Percentiles rank a stretch among this genome's conserved stretches.
Evolutionary conservation across 2,888 invertebrate genomes (phyloP).

Genomic region (Erebia ligea): DNA sequence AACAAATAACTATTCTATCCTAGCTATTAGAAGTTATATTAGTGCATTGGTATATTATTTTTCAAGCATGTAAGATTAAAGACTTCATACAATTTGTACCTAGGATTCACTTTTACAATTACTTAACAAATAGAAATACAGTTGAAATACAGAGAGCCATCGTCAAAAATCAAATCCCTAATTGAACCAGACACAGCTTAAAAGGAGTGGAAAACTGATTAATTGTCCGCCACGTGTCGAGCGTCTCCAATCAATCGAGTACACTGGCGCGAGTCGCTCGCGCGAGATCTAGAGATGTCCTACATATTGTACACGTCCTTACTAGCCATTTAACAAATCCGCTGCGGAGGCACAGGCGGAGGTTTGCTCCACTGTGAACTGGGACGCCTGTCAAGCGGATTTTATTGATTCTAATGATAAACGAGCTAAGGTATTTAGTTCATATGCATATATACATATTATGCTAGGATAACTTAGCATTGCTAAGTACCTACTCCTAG

Average conservation of each 20-base stretch:
- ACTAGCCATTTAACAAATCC: background rate
- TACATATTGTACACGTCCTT: conserved; percentile 4
- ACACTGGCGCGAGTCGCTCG: conserved; percentile 2
- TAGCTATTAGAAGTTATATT: too few relatives aligned
- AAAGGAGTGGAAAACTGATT: conserved; percentile 5
- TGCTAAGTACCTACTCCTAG: too few relatives aligned
- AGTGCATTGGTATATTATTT: too few relatives aligned
- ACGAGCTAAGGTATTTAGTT: too few relatives aligned
- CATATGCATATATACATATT: too few relatives aligned
- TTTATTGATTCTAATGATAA: background rate
- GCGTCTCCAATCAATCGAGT: background rate
- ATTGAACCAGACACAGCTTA: background rate
- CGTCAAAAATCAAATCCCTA: background rate
- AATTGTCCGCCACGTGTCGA: background rate
- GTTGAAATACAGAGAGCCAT: background rate
- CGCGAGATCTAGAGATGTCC: conserved; percentile 5
- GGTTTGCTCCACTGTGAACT: background rate
- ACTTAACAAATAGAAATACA: background rate
- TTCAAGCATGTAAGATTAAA: too few relatives aligned
- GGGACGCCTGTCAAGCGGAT: too few relatives aligned
- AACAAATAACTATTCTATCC: too few relatives aligned
- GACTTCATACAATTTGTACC: too few relatives aligned
- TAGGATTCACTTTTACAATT: background rate
- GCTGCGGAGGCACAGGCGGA: too few relatives aligned
- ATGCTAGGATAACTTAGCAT: too few relatives aligned